Base-by-base conservation (phyloP, 2,888 invertebrate species). In the Tachystola acroxantha region DNA sequence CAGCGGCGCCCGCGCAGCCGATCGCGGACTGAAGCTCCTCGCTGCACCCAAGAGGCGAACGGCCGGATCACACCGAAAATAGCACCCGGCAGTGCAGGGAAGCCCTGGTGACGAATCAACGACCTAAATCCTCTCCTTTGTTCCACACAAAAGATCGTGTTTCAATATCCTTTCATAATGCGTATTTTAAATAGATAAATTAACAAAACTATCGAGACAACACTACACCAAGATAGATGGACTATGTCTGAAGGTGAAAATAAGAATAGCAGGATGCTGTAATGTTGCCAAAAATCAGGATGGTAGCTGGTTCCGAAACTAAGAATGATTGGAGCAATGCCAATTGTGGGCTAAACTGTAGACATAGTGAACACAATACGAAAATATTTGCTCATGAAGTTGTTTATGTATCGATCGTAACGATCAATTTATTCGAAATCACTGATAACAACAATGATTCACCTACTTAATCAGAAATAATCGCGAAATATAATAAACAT, bases 31-130 rank as follows among this genome's bases (percentile, higher is more conserved):
- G 68, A 79, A 28, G 66, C 57, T 53, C 36, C 51, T 53, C 58
- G 66, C 61, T 76, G 76, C 78, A 76, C 65, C 65, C 58, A 57
- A 66, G 66, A 70, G 79, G 76, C 77, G 70, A 76, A 78, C 74
- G 80, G 63, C 79, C 77, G 78, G 67, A 63, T 64, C 65, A 53
- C 53, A 71, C 73, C 82, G 48, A 70, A 86, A 86, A 86, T 86
- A 86, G 78, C 78, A 74, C 77, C 82, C 84, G 82, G 81, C 78
- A 80, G 74, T 81, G 75, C 58, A 58, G 73, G 78, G 75, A 64
- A 68, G 74, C 73, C 76, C 74, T 69, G 70, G 64, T 76, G 77
- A 76, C 73, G 78, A 77, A 75, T 76, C 56, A 62, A 59, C 57
- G 7, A 24, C 24, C 9, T 3, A 24, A 24, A 24, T 24, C 6